These are phyloP conservation scores for Butorides virescens DNA, from an alignment of 2,113 vertebrate species.

Conservation along the genomic window DNA sequence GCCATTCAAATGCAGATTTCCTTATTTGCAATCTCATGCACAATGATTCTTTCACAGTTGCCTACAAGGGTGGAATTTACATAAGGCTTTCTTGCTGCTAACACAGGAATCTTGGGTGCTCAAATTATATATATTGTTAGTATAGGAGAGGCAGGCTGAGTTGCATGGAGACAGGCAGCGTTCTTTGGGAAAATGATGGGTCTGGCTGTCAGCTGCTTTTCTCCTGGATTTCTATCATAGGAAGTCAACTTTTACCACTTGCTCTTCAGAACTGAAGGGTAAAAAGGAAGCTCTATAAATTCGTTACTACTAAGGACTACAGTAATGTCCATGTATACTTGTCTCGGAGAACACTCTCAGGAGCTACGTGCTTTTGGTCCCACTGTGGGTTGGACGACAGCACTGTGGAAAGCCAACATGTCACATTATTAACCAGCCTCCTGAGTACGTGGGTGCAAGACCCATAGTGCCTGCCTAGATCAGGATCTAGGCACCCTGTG, in stretches of 20 bases:
- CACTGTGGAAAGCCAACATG: accelerated
- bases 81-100: neutral
- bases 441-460: neutral
- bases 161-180: accelerated
- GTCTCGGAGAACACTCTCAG: neutral
- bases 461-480: neutral
- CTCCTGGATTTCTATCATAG: neutral
- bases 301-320: neutral
- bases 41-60: neutral
- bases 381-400: accelerated
- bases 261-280: neutral
- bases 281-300: neutral
- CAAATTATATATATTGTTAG: accelerated
- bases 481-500: neutral
- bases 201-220: neutral
- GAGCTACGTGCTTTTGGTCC: accelerated
- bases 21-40: neutral
- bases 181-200: neutral
- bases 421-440: neutral
- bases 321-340: neutral
- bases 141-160: accelerated
- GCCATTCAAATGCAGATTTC: neutral
- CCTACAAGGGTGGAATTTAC: neutral
- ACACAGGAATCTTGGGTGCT: neutral
- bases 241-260: neutral